Evolutionary conservation across 1,140 invertebrate species (phyloP).

Genomic region (Drosophila cardini): DNA sequence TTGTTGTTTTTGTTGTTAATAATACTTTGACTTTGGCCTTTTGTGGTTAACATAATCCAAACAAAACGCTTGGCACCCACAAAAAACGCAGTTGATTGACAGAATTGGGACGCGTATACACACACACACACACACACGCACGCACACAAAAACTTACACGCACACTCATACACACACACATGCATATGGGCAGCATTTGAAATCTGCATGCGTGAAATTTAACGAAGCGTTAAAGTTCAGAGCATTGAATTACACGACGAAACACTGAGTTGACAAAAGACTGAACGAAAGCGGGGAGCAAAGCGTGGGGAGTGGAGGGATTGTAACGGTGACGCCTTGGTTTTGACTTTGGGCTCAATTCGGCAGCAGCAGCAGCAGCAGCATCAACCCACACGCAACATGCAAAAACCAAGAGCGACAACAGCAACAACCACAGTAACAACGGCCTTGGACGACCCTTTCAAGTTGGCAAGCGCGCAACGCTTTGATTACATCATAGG

Average conservation of each 20-base stretch:
- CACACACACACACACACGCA: conserved; percentile 44
- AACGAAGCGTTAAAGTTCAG: conserved; percentile 83
- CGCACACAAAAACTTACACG: conserved; percentile 44
- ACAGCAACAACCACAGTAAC: not conserved
- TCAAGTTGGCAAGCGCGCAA: conserved; percentile 21
- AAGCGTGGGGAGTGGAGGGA: not conserved
- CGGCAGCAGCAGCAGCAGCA: conserved; percentile 14
- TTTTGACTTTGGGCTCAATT: conserved; percentile 69
- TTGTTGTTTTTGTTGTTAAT: conserved; percentile 51
- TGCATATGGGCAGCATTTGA: conserved; percentile 58
- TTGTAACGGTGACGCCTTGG: conserved; percentile 51
- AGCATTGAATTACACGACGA: conserved; percentile 73
- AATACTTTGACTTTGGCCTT: conserved; percentile 82
- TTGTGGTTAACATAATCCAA: conserved; percentile 79
- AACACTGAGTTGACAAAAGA: conserved; percentile 39
- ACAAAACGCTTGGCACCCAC: conserved; percentile 82
- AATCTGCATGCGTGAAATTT: conserved; percentile 81
- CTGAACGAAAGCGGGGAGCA: not conserved
- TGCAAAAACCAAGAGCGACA: conserved; percentile 11
- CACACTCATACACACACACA: conserved; percentile 46
- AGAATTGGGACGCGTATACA: conserved; percentile 71
- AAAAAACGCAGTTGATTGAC: conserved; percentile 81
- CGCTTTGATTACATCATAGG: conserved; percentile 46
- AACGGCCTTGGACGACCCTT: conserved; percentile 47
- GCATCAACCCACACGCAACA: conserved; percentile 25